Percentiles rank a stretch among this genome's conserved stretches.
These are phyloP conservation scores for Camelus bactrianus DNA, from an alignment of 2,113 vertebrate species.

Conservation along the genomic window DNA sequence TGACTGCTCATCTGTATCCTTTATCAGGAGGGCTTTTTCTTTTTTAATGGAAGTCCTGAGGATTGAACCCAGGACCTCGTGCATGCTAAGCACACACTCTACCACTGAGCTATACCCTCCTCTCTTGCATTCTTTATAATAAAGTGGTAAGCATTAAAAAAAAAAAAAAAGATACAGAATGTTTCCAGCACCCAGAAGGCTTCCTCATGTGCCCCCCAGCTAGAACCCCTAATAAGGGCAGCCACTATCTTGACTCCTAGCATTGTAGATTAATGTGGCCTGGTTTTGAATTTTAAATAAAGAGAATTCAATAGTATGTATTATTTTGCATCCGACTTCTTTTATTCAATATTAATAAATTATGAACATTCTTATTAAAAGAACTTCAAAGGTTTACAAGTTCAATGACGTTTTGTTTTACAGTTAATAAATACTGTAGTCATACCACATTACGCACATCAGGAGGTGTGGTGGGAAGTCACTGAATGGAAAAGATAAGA, in stretches of 20 bases:
- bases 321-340: background rate
- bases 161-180: background rate
- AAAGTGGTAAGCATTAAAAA: background rate
- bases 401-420: background rate
- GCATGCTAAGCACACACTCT: too few relatives aligned
- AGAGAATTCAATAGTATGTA: background rate
- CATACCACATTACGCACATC: background rate
- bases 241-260: background rate
- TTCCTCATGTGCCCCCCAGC: background rate
- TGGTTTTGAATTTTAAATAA: conserved; percentile 7
- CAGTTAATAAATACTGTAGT: background rate
- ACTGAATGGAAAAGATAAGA: background rate
- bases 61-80: too few relatives aligned
- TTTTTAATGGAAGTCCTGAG: too few relatives aligned
- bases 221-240: background rate
- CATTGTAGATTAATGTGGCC: background rate
- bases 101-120: too few relatives aligned
- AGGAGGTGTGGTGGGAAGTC: background rate
- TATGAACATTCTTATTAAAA: background rate
- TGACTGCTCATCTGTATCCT: background rate
- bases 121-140: background rate
- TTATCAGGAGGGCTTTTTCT: background rate
- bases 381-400: background rate
- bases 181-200: background rate
- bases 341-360: background rate